These are phyloP conservation scores for Clusia tigrina DNA, from an alignment of 2,888 invertebrate species.

Conservation along the genomic window DNA sequence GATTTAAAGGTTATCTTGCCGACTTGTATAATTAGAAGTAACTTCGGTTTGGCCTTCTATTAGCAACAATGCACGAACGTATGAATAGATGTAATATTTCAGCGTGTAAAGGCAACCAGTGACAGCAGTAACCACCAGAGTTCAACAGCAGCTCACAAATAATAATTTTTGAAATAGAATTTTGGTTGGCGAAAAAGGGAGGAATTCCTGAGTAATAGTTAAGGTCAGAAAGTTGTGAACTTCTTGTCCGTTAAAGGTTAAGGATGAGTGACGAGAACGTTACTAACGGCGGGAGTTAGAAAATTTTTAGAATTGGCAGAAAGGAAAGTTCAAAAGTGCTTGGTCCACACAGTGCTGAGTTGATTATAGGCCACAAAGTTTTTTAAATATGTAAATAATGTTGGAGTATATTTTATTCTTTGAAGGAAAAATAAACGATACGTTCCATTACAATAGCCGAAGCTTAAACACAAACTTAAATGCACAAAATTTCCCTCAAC, in stretches of 20 bases:
- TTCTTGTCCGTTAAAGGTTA: constrained; percentile 9
- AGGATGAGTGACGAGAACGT: neutral
- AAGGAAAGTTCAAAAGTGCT: too few species aligned
- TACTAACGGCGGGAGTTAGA: too few species aligned
- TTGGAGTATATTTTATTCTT: too few species aligned
- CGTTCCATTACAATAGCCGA: too few species aligned
- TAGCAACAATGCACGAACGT: too few species aligned
- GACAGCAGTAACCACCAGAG: neutral
- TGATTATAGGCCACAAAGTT: too few species aligned
- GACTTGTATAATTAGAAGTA: neutral
- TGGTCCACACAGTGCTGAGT: too few species aligned
- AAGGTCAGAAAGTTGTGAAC: constrained; percentile 3
- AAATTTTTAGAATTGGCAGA: too few species aligned
- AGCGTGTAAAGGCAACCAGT: neutral
- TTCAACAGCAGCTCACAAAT: constrained; percentile 32
- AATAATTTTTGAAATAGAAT: constrained; percentile 31
- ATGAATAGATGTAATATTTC: constrained; percentile 6
- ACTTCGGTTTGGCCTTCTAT: neutral
- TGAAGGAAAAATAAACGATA: too few species aligned
- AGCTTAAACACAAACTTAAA: too few species aligned
- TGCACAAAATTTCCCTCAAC: neutral
- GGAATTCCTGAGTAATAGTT: neutral
- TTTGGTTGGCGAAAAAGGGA: neutral
- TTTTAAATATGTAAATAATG: too few species aligned
- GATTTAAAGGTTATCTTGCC: too few species aligned